A percentile compares a stretch with the other conserved stretches of the same genome.
These are phyloP conservation scores for Gisinianus flammeolus DNA, from an alignment of 2,888 invertebrate species.

Conservation along the genomic window DNA sequence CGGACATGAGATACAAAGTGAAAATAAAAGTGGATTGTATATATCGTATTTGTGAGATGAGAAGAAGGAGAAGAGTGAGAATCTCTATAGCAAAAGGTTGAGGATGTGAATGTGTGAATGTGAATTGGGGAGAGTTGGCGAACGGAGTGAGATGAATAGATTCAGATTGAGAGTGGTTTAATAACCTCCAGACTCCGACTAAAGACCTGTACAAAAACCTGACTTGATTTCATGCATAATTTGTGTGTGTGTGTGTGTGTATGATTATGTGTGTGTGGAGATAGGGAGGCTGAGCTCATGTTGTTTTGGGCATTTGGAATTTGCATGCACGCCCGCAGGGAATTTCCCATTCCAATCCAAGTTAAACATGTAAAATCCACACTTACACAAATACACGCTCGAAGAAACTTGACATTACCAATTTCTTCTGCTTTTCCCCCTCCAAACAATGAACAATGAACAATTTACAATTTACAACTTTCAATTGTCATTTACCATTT, in stretches of 20 bases:
- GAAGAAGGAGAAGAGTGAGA: too few species aligned
- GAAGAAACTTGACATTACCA: too few species aligned
- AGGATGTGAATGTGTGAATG: background rate
- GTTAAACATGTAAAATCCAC: too few species aligned
- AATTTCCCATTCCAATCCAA: background rate
- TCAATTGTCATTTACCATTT: too few species aligned
- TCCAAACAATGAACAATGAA: too few species aligned
- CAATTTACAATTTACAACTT: too few species aligned
- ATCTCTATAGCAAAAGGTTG: background rate
- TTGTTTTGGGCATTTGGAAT: too few species aligned
- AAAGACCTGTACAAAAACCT: background rate
- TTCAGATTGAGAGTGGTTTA: slow-evolving; percentile 6
- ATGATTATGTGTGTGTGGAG: too few species aligned
- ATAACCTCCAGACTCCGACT: slow-evolving; percentile 5
- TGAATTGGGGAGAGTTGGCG: background rate
- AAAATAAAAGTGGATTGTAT: background rate
- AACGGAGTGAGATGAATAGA: background rate
- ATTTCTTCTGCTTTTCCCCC: too few species aligned
- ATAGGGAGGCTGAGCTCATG: too few species aligned
- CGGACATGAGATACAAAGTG: background rate
- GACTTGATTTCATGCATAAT: background rate
- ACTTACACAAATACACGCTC: too few species aligned
- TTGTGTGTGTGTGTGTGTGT: background rate
- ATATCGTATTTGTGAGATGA: too few species aligned
- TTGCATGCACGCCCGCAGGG: background rate